Conservation (phyloP, 2,888 invertebrate species). For the Agrochola macilenta region DNA sequence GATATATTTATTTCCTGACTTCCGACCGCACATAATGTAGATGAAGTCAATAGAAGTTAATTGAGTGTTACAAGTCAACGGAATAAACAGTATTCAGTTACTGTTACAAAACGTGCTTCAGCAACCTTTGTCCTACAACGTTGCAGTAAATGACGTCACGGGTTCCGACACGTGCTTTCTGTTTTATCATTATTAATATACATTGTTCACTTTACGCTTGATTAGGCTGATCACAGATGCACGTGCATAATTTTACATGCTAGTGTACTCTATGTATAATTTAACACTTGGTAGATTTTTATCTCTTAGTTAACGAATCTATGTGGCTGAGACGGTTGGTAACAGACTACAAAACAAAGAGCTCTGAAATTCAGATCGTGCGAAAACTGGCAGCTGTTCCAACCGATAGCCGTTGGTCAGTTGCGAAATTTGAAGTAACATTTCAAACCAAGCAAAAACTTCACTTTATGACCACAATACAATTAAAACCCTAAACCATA, state of each 20-base stretch:
- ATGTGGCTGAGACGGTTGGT: background rate
- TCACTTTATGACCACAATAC: background rate
- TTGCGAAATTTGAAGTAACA: background rate
- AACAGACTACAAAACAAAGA: background rate
- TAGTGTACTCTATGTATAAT: background rate
- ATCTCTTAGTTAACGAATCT: background rate
- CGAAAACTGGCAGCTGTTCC: background rate
- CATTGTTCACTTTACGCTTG: constrained; percentile 30
- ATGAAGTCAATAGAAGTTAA: constrained; percentile 55
- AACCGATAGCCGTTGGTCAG: background rate
- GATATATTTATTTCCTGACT: constrained; percentile 1
- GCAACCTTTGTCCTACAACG: constrained; percentile 12
- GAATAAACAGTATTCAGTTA: background rate
- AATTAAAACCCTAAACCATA: too few species aligned
- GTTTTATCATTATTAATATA: constrained; percentile 19
- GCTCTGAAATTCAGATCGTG: background rate
- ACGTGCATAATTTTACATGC: constrained; percentile 10
- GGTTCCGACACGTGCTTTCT: constrained; percentile 39
- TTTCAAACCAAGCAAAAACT: background rate
- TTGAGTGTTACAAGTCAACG: constrained; percentile 48
- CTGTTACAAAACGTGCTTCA: constrained; percentile 37
- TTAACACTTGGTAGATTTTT: background rate
- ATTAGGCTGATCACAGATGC: constrained; percentile 15
- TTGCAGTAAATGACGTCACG: constrained; percentile 25
- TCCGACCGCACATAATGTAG: constrained; percentile 13